Evolutionary conservation across 2,888 invertebrate species (phyloP).

Genomic region (Loripinus fragilis): DNA sequence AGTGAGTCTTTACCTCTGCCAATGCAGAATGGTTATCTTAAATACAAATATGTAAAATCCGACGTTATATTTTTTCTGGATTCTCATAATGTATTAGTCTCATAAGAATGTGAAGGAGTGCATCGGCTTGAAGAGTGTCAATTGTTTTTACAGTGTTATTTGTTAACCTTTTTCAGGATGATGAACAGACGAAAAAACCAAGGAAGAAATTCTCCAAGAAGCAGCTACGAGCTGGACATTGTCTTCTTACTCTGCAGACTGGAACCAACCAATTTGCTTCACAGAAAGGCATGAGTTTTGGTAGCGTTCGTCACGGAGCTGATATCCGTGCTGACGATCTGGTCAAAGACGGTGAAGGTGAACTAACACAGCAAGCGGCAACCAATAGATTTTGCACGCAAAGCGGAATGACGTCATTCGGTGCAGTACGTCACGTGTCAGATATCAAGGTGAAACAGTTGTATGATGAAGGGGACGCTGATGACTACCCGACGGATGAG

Average conservation of each 20-base stretch:
- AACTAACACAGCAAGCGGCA: slow-evolving; percentile 80
- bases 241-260: slow-evolving; percentile 79
- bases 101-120: too few species aligned
- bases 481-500: slow-evolving; percentile 48
- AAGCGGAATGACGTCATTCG: slow-evolving; percentile 79
- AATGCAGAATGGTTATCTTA: too few species aligned
- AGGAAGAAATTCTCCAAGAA: slow-evolving; percentile 77
- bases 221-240: slow-evolving; percentile 76
- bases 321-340: slow-evolving; percentile 80
- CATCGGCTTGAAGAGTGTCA: too few species aligned
- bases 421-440: slow-evolving; percentile 73
- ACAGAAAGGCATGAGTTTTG: slow-evolving; percentile 80
- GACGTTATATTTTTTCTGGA: too few species aligned
- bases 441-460: slow-evolving; percentile 79
- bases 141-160: too few species aligned
- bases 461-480: slow-evolving; percentile 68
- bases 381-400: slow-evolving; percentile 81
- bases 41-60: too few species aligned
- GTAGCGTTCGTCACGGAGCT: slow-evolving; percentile 79
- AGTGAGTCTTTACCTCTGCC: too few species aligned
- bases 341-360: slow-evolving; percentile 72
- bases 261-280: slow-evolving; percentile 82
- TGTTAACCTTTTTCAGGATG: not conserved
- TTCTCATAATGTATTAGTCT: too few species aligned
- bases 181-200: slow-evolving; percentile 25